Conservation (phyloP, 2,888 invertebrate genomes). For the Trilocha varians region DNA sequence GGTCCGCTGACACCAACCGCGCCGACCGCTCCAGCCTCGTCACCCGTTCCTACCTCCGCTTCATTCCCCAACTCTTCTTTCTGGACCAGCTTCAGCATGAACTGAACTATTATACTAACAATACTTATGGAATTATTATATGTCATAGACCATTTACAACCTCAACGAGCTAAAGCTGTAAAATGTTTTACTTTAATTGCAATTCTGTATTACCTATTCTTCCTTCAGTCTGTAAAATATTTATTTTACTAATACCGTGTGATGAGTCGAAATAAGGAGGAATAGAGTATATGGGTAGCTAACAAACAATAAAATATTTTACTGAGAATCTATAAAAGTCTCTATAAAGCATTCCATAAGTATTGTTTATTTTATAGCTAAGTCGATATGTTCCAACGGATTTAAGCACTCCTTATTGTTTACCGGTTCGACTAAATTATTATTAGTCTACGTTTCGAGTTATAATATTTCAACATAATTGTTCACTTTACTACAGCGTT, state of each 20-base stretch:
- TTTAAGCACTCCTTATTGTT: background rate
- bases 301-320: no score
- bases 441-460: background rate
- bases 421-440: background rate
- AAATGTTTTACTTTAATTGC: no score
- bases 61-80: background rate
- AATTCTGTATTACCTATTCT: no score
- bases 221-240: no score
- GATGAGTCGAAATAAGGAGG: no score
- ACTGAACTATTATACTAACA: conserved; percentile 17
- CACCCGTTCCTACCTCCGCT: conserved; percentile 26
- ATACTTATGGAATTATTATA: background rate
- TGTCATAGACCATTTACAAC: background rate
- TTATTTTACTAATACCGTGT: no score
- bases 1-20: conserved; percentile 18
- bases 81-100: conserved; percentile 34
- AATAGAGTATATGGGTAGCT: no score
- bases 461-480: background rate
- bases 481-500: conserved; percentile 38
- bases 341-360: no score
- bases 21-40: conserved; percentile 28
- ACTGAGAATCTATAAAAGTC: no score
- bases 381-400: background rate
- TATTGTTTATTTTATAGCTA: background rate
- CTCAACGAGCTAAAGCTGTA: no score